Base-by-base conservation (phyloP, 2,888 invertebrate genomes). In the Caenorhabditis afra region DNA sequence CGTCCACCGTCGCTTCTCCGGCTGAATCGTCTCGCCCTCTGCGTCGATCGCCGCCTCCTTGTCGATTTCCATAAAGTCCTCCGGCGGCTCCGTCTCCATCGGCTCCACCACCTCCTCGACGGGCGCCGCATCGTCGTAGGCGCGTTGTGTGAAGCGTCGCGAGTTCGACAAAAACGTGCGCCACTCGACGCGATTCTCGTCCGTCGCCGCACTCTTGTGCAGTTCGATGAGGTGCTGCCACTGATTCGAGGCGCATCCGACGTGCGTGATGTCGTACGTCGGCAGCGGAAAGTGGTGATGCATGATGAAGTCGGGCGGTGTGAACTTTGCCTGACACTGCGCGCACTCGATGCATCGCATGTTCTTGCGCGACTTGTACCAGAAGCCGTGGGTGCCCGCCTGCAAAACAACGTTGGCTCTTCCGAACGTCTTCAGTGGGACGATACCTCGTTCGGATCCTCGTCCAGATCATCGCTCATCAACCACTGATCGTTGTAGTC, bases 311-410 rank as follows among this genome's bases (percentile, higher is more conserved):
- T 71, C 71, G 41, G 47, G 14, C 14, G 71, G 71, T 7, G 62
- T 71, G 71, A 71, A 71, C 22, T 50, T 47, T 7, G 14, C 11
- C 0, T 41, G 7, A 29, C 71, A 71, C 5, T 71, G 20, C 3
- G 8, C 22, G 57, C 71, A 71, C 18, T 39, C 23, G n/a, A 71
- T 71, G 41, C 71, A 62, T 3, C 71, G 29, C 71, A 71, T 71
- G 39, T 41, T 64, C 7, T 7, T 1, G 5, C 71, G 71, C 10
- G 47, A 39, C 18, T 57, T 62, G 49, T 71, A 71, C 71, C 71
- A 71, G 20, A 41, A 57, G 8, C 71, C 71, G 29, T 64, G 62
- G 5, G 47, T 47, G 16, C 71, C 71, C 20, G 1, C 4, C 71
- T 71, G 49, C 1, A 71, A 62, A 47, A 3, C 10, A 16, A 47